These are phyloP conservation scores for Epinotia ramella DNA, from an alignment of 2,888 invertebrate genomes.

Conservation along the genomic window DNA sequence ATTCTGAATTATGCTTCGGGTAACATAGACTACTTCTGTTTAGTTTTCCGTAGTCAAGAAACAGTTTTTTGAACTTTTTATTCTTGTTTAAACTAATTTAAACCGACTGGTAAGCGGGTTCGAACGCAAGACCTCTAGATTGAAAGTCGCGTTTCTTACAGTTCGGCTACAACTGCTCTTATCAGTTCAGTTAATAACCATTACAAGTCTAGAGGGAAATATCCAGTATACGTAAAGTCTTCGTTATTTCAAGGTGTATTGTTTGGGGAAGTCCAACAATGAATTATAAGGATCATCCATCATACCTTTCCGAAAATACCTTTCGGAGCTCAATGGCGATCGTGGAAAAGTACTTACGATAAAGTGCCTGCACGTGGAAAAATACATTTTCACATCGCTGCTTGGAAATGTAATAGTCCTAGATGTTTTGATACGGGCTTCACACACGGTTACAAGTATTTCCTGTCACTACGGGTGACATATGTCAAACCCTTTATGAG, in stretches of 20 bases:
- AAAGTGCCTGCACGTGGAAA: slow-evolving; percentile 1
- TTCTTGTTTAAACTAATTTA: too few relatives aligned
- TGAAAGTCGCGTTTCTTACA: too few relatives aligned
- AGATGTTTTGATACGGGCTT: background rate
- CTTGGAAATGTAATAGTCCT: background rate
- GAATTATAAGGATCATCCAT: slow-evolving; percentile 18
- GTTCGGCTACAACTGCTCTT: too few relatives aligned
- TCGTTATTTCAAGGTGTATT: slow-evolving; percentile 11
- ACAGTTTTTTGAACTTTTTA: too few relatives aligned
- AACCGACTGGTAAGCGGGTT: too few relatives aligned
- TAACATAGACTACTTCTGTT: too few relatives aligned
- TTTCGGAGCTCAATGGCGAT: slow-evolving; percentile 2
- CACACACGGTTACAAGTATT: too few relatives aligned
- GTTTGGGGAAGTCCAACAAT: slow-evolving; percentile 6
- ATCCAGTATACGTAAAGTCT: background rate
- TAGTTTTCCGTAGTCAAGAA: too few relatives aligned
- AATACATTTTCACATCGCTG: background rate
- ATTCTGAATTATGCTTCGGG: too few relatives aligned
- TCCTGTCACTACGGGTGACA: too few relatives aligned
- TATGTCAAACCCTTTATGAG: too few relatives aligned
- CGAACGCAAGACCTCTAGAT: too few relatives aligned
- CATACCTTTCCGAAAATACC: background rate
- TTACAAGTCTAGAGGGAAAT: slow-evolving; percentile 9
- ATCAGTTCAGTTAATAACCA: background rate
- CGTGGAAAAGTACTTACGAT: background rate